Evolutionary conservation across 2,113 vertebrate species (phyloP).

Genomic region (Gadus chalcogrammus): DNA sequence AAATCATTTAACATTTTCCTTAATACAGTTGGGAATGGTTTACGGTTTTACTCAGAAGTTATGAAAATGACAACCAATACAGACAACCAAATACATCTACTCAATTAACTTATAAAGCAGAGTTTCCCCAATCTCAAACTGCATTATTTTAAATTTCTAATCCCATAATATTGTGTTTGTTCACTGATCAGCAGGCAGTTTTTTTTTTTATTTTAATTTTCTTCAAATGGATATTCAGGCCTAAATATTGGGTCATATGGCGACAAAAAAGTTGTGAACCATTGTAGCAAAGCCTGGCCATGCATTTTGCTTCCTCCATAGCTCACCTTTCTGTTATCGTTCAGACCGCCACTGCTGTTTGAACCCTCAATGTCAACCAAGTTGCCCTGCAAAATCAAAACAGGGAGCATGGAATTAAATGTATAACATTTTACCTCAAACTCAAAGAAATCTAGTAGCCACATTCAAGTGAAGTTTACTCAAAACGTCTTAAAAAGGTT

Average conservation of each 20-base stretch:
- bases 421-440: background rate
- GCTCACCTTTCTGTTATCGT: constrained; percentile 39
- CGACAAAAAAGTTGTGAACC: background rate
- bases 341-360: constrained; percentile 50
- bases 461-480: background rate
- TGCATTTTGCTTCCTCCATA: background rate
- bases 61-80: too few relatives aligned
- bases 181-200: too few relatives aligned
- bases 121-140: too few relatives aligned
- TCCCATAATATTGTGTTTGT: too few relatives aligned
- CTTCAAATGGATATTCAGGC: too few relatives aligned
- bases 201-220: too few relatives aligned
- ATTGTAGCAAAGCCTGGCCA: background rate
- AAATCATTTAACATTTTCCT: background rate
- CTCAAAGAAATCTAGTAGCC: background rate
- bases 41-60: too few relatives aligned
- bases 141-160: too few relatives aligned
- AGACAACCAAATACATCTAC: too few relatives aligned
- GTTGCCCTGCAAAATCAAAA: constrained; percentile 30
- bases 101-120: too few relatives aligned
- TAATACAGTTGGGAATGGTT: too few relatives aligned
- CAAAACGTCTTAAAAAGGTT: background rate
- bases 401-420: background rate
- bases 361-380: constrained; percentile 41
- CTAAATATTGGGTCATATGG: too few relatives aligned